Conservation (phyloP, 2,797 vertebrate genomes). For the Acanthurus leucopareius region DNA sequence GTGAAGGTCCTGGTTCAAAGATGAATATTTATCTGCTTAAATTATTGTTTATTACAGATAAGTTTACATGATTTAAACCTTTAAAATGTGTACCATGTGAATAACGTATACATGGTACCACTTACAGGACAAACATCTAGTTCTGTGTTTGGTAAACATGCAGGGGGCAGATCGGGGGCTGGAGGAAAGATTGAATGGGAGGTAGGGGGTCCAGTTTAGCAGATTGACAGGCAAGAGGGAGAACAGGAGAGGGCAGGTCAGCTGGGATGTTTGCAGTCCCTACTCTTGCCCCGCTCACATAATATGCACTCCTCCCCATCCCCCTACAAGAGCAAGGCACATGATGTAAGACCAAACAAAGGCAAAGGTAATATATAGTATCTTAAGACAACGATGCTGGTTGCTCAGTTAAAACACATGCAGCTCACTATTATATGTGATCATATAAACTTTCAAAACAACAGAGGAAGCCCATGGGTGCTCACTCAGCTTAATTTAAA, state of each 20-base stretch:
- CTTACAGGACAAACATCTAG: neutral
- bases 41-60: neutral
- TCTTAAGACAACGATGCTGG: neutral
- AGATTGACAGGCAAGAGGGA: constrained; percentile 6
- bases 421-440: no score
- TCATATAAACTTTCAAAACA: neutral
- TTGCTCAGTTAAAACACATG: neutral
- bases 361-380: neutral
- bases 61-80: neutral
- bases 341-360: constrained; percentile 30
- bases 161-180: neutral
- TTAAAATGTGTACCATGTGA: neutral
- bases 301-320: constrained; percentile 16
- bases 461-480: neutral
- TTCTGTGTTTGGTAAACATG: neutral
- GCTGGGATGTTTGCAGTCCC: constrained; percentile 8
- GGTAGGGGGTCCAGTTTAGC: neutral
- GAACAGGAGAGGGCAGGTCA: neutral
- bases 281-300: constrained; percentile 12
- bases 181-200: neutral
- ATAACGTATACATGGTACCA: neutral
- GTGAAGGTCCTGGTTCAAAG: neutral
- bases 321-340: neutral
- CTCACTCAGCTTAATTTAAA: constrained; percentile 2
- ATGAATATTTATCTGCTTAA: neutral